These are phyloP conservation scores for Ormyrus nitidulus DNA, from an alignment of 2,888 invertebrate species.

Conservation along the genomic window DNA sequence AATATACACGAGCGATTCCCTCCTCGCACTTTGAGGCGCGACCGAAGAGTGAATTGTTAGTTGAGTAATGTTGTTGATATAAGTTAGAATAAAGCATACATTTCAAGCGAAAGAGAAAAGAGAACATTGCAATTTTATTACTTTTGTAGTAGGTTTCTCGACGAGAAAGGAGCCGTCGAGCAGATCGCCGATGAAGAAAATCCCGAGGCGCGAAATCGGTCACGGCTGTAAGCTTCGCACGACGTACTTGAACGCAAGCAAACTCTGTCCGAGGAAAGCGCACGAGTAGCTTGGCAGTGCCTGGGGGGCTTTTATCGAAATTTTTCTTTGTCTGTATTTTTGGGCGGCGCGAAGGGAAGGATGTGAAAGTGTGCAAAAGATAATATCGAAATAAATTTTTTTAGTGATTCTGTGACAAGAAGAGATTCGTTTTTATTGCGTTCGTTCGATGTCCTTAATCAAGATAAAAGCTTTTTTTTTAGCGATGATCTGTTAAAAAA, in stretches of 20 bases:
- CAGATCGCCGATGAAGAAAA: constrained; percentile 29
- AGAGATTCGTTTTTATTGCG: too few species aligned
- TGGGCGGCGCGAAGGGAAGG: too few species aligned
- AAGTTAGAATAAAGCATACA: neutral
- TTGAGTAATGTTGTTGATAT: neutral
- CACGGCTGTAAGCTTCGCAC: constrained; percentile 20
- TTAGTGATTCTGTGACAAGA: too few species aligned
- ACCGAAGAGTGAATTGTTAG: neutral
- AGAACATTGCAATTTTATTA: neutral
- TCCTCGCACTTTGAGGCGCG: too few species aligned
- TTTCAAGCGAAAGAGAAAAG: too few species aligned
- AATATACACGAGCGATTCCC: neutral
- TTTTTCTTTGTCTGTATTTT: too few species aligned
- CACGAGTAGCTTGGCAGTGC: neutral
- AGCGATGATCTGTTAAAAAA: too few species aligned
- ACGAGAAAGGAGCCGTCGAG: constrained; percentile 17
- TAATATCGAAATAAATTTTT: too few species aligned
- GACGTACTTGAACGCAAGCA: constrained; percentile 22
- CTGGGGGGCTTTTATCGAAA: too few species aligned
- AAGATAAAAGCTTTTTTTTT: too few species aligned
- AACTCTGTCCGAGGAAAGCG: neutral
- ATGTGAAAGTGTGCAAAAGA: too few species aligned
- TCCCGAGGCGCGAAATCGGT: constrained; percentile 13
- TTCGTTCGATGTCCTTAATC: too few species aligned
- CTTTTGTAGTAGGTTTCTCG: neutral